Base-by-base conservation (phyloP, 2,113 vertebrate species). In the Poeciliopsis retropinna region DNA sequence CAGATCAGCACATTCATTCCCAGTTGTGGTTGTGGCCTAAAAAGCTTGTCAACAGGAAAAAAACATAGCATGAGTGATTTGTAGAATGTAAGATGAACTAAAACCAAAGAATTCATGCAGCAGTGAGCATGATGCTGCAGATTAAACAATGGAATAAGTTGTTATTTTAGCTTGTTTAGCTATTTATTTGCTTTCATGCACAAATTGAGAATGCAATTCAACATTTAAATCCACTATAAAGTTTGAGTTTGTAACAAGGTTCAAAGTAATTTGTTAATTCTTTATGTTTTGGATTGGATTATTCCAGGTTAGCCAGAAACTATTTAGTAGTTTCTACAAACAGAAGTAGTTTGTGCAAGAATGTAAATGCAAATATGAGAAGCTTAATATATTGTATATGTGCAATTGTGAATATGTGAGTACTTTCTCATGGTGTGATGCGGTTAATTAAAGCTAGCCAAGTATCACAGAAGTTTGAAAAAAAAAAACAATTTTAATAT, bases 1-100 rank as follows among this genome's bases (percentile, higher is more conserved):
- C 64, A 78, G 79, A 87, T 88, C 85, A 84, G 91, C 86, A 89
- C 82, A 88, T 90, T 87, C 84, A 88, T 90, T 87, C 84, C 79
- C 86, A 82, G 82, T 82, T 88, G 90, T 73, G 90, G 87, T 85
- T 92, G 79, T 87, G 89, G 83, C 60, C 83, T 71, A 30, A 69
- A 47, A 72, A 79, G 68, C 64, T 74, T 6, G 60, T 66, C 81
- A 75, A 84, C 78, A 82, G 64, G 69, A 75, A 82, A 83, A 82
- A 82, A 75, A 39, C 13, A 65, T 32, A 34, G 32, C 79, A 68
- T 10, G 64, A 75, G 82, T 68, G 73, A 85, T 81, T 62, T n/a
- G 75, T 83, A 64, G 51, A 37, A 67, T 78, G 74, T 75, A 81
- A 78, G 68, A 63, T 72, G 82, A 79, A 81, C 34, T 41, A 28